Percentiles rank a stretch among this genome's conserved stretches.
phyloP scores from a whole-genome alignment of 2,113 vertebrate species.

The Illadopsis cleaveri region DNA sequence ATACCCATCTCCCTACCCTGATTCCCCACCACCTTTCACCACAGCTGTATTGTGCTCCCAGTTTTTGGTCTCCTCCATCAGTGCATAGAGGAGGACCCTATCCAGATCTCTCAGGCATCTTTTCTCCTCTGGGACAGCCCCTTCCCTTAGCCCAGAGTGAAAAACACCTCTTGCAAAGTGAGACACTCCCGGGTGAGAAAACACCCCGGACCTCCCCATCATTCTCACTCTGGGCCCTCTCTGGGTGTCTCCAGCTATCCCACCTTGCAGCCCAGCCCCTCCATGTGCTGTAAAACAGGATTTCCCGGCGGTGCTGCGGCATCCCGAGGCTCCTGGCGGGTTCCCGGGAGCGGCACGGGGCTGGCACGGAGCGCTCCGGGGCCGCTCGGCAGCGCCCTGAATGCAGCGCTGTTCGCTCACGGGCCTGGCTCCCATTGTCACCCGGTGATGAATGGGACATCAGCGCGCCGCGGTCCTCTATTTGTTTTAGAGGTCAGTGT shows the following conservation, averaged over 20 bases:
- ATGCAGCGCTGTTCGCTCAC: neutral
- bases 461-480: slow-evolving; percentile 34
- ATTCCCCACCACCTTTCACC: neutral
- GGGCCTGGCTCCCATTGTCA: slow-evolving; percentile 49
- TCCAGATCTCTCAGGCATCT: neutral
- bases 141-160: neutral
- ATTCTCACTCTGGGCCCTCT: fast-evolving
- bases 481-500: slow-evolving; percentile 69
- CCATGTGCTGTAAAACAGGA: fast-evolving
- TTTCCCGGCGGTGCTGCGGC: fast-evolving
- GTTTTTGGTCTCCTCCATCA: neutral
- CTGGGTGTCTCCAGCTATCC: fast-evolving
- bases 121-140: neutral
- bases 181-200: fast-evolving
- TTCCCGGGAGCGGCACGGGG: neutral
- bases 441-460: slow-evolving; percentile 60
- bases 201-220: too few species aligned
- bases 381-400: neutral
- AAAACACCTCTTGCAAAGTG: neutral
- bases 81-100: fast-evolving
- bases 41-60: neutral
- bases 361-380: neutral
- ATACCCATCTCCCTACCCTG: neutral
- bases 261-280: neutral
- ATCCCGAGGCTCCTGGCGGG: fast-evolving